A percentile compares a stretch with the other conserved stretches of the same genome.
Conservation (phyloP, 2,113 vertebrate genomes). For the Talpa occidentalis region DNA sequence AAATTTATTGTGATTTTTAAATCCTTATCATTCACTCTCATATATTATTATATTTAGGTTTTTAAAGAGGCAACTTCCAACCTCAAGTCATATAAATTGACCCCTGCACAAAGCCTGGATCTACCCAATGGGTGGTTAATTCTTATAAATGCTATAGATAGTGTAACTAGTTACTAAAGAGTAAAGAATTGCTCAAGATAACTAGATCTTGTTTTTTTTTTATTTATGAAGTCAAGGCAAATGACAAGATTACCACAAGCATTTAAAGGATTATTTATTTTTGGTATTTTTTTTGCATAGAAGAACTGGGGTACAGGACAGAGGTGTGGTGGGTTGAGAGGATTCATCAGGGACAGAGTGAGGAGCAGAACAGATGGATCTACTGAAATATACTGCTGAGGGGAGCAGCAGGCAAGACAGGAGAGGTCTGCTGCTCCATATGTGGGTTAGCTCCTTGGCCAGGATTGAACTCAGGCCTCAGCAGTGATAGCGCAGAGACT, state of each 20-base stretch:
- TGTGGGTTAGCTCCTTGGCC: too few species aligned
- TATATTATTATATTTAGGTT: neutral
- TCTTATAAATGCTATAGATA: neutral
- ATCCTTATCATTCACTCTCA: neutral
- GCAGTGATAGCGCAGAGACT: too few species aligned
- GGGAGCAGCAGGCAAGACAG: too few species aligned
- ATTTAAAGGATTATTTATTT: neutral
- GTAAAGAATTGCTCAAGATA: neutral
- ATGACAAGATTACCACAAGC: neutral
- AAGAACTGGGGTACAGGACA: too few species aligned
- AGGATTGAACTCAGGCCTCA: too few species aligned
- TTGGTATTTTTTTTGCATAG: neutral
- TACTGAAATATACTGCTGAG: too few species aligned
- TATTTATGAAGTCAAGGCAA: conserved; percentile 14
- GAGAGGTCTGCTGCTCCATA: too few species aligned
- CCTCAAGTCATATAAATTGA: neutral
- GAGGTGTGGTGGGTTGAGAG: too few species aligned
- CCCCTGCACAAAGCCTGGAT: neutral
- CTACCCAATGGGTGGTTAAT: neutral
- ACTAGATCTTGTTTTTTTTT: conserved; percentile 24
- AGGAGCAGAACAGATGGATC: too few species aligned
- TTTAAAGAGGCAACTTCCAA: conserved; percentile 9
- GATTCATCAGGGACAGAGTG: too few species aligned
- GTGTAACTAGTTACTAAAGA: neutral
- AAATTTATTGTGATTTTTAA: neutral